Conservation (phyloP, 2,888 invertebrate genomes). For the Clunio marinus region DNA sequence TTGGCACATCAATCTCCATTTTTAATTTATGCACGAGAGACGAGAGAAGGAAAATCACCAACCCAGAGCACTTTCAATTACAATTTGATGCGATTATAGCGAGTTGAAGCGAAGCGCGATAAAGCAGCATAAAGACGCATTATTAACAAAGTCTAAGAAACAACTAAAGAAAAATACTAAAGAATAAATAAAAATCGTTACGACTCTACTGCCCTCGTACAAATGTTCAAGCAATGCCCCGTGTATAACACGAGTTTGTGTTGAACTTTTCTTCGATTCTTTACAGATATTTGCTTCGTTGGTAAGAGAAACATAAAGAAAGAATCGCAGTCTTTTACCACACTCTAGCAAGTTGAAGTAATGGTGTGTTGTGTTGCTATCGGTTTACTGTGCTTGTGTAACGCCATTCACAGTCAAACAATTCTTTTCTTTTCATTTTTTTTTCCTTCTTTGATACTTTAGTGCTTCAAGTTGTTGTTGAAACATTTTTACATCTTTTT, state of each 20-base stretch:
- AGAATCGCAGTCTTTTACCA: background rate
- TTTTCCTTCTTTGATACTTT: background rate
- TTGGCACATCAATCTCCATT: slow-evolving; percentile 28
- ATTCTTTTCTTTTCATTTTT: background rate
- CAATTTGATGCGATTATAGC: slow-evolving; percentile 24
- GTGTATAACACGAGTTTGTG: background rate
- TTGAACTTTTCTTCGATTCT: background rate
- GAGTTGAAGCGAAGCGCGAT: slow-evolving; percentile 32
- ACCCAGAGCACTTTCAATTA: slow-evolving; percentile 30
- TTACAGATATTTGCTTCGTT: slow-evolving; percentile 7
- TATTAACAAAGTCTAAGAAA: slow-evolving; percentile 52
- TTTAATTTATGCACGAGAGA: slow-evolving; percentile 35
- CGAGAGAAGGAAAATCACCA: background rate
- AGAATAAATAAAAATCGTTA: slow-evolving; percentile 40
- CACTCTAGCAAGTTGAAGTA: background rate
- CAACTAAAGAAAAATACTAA: slow-evolving; percentile 47
- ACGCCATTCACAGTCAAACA: background rate
- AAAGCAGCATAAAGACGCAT: slow-evolving; percentile 45
- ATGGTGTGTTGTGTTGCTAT: slow-evolving; percentile 9
- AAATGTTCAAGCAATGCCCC: slow-evolving; percentile 2
- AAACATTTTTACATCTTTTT: background rate
- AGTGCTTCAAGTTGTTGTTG: background rate
- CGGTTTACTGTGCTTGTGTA: no score
- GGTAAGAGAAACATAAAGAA: background rate
- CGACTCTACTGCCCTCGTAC: slow-evolving; percentile 31